phyloP scores from a whole-genome alignment of 2,888 invertebrate genomes.

The Fragum fragum region DNA sequence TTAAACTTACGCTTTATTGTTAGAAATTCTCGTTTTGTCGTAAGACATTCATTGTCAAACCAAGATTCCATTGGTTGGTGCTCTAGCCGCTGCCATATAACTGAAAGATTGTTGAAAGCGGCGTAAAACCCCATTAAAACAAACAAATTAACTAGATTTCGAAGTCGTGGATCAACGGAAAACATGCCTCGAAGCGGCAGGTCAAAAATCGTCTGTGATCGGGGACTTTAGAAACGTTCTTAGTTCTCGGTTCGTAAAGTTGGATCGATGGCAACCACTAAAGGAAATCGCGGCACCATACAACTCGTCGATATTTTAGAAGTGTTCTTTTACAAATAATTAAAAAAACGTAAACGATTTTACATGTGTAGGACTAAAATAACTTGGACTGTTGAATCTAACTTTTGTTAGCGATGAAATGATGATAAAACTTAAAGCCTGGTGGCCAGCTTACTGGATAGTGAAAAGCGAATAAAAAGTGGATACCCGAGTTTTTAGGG shows the following conservation, averaged over 20 bases:
- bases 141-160: neutral
- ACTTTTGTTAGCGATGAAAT: slow-evolving; percentile 39
- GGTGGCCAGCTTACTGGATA: slow-evolving; percentile 32
- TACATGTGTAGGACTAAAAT: slow-evolving; percentile 4
- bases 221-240: neutral
- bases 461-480: slow-evolving; percentile 35
- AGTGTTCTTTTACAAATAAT: neutral
- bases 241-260: neutral
- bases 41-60: too few species aligned
- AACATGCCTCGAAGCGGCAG: neutral
- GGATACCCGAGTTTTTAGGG: slow-evolving; percentile 25
- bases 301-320: neutral
- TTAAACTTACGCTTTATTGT: too few species aligned
- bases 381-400: slow-evolving; percentile 3
- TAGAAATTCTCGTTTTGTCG: too few species aligned
- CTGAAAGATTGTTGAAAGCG: too few species aligned
- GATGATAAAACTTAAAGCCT: slow-evolving; percentile 11
- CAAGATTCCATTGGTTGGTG: too few species aligned
- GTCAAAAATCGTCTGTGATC: neutral
- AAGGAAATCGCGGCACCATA: neutral
- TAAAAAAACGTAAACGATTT: neutral
- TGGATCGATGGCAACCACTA: neutral
- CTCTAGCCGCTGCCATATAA: too few species aligned
- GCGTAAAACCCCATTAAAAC: too few species aligned
- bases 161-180: neutral